These are phyloP conservation scores for Amblyraja radiata DNA, from an alignment of 2,797 vertebrate species.

Conservation along the genomic window DNA sequence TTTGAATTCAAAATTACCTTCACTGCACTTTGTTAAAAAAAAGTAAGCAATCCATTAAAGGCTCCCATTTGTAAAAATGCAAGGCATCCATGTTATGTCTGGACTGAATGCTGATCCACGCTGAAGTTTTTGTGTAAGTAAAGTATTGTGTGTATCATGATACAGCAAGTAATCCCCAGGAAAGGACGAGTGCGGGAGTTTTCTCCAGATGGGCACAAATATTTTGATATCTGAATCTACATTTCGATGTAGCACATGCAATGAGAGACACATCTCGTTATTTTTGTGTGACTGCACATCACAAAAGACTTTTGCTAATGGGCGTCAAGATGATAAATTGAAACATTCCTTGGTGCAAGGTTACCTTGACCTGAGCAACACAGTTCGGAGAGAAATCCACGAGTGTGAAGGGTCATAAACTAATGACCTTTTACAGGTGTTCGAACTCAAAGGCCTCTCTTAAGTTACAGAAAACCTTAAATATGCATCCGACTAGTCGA, in stretches of 20 bases:
- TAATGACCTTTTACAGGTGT: slow-evolving; percentile 28
- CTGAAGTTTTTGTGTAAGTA: not conserved
- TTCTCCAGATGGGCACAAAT: not conserved
- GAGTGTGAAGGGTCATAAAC: not conserved
- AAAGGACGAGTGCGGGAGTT: not conserved
- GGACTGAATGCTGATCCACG: not conserved
- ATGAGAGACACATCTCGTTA: not conserved
- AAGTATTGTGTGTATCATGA: not conserved
- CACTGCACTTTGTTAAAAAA: not conserved
- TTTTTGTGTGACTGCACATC: not conserved
- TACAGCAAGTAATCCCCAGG: not conserved
- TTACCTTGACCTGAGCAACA: slow-evolving; percentile 2
- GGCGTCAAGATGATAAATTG: not conserved
- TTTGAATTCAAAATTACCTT: not conserved
- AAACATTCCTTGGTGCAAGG: slow-evolving; percentile 13
- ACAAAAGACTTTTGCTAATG: slow-evolving; percentile 9
- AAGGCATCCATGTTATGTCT: slow-evolving; percentile 25
- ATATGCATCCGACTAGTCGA: not conserved
- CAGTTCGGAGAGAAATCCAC: slow-evolving; percentile 12
- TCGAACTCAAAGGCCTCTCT: slow-evolving; percentile 16
- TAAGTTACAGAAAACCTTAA: not conserved
- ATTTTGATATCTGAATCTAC: not conserved
- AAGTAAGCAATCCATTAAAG: not conserved
- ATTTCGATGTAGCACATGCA: not conserved
- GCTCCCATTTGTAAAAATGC: not conserved